Evolutionary conservation across 2,888 invertebrate genomes (phyloP).

Genomic region (Dasysyrphus albostriatus): DNA sequence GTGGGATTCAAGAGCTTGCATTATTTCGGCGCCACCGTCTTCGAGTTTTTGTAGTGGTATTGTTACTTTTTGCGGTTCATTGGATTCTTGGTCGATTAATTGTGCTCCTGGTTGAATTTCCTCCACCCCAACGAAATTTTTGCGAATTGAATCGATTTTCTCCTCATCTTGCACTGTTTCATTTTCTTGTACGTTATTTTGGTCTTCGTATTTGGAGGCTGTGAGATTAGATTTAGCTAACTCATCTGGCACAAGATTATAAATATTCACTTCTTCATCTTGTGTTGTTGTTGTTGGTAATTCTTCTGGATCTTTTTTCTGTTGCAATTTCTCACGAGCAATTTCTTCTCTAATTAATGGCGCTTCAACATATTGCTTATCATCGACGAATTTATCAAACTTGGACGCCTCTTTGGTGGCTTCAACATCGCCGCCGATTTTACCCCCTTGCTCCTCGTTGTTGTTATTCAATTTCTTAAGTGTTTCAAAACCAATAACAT

Average conservation of each 20-base stretch:
- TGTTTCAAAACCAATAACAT: constrained; percentile 83
- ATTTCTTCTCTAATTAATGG: constrained; percentile 82
- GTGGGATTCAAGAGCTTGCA: constrained; percentile 86
- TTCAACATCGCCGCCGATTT: constrained; percentile 66
- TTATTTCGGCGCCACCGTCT: constrained; percentile 85
- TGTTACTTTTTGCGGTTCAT: constrained; percentile 85
- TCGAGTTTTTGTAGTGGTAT: constrained; percentile 85
- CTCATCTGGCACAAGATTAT: constrained; percentile 78
- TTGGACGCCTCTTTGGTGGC: constrained; percentile 82
- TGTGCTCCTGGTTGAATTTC: constrained; percentile 83
- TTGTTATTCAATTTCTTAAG: constrained; percentile 81
- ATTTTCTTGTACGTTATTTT: constrained; percentile 81
- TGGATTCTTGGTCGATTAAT: constrained; percentile 78
- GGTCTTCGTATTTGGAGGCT: constrained; percentile 78
- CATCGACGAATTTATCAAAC: constrained; percentile 83
- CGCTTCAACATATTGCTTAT: constrained; percentile 83
- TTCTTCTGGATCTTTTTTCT: constrained; percentile 64
- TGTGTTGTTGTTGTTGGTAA: constrained; percentile 57
- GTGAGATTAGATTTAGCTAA: constrained; percentile 77
- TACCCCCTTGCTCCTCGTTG: constrained; percentile 76
- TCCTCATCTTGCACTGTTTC: constrained; percentile 85
- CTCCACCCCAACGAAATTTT: constrained; percentile 84
- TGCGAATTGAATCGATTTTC: constrained; percentile 85
- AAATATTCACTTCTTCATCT: constrained; percentile 77
- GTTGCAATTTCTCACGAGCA: constrained; percentile 80